These are phyloP conservation scores for Gila robusta DNA, from an alignment of 2,797 vertebrate genomes.

Conservation along the genomic window DNA sequence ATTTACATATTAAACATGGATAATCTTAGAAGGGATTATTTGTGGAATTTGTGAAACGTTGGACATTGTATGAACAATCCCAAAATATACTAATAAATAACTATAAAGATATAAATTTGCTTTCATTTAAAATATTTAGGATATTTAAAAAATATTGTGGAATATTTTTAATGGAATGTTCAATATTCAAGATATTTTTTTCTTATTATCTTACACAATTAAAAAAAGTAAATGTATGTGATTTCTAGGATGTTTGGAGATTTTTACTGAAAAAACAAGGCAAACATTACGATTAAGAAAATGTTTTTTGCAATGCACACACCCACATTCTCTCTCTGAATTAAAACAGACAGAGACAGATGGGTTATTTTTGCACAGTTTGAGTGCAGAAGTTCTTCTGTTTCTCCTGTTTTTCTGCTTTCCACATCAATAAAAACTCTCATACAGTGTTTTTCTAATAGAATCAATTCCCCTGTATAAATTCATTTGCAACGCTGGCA, in stretches of 20 bases:
- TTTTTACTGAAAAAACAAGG: background rate
- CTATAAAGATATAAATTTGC: background rate
- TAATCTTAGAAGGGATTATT: background rate
- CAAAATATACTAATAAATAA: background rate
- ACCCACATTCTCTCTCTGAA: constrained; percentile 37
- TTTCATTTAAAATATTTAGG: too few relatives aligned
- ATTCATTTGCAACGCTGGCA: constrained; percentile 62
- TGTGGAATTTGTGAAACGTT: background rate
- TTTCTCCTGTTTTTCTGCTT: constrained; percentile 51
- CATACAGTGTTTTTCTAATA: constrained; percentile 53
- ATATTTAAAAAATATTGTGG: background rate
- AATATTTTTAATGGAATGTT: background rate
- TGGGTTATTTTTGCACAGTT: constrained; percentile 35
- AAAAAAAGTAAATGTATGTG: background rate
- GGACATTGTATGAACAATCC: background rate
- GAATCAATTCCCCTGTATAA: constrained; percentile 60
- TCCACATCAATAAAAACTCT: constrained; percentile 54
- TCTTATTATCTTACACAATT: background rate
- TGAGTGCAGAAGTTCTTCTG: constrained; percentile 24
- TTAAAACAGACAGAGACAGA: constrained; percentile 49
- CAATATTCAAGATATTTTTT: background rate
- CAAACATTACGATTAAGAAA: background rate
- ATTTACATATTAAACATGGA: background rate
- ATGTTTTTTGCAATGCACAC: background rate
- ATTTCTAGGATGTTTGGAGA: background rate